These are phyloP conservation scores for Chamaetylas fuelleborni DNA, from an alignment of 2,113 vertebrate genomes.

Conservation along the genomic window DNA sequence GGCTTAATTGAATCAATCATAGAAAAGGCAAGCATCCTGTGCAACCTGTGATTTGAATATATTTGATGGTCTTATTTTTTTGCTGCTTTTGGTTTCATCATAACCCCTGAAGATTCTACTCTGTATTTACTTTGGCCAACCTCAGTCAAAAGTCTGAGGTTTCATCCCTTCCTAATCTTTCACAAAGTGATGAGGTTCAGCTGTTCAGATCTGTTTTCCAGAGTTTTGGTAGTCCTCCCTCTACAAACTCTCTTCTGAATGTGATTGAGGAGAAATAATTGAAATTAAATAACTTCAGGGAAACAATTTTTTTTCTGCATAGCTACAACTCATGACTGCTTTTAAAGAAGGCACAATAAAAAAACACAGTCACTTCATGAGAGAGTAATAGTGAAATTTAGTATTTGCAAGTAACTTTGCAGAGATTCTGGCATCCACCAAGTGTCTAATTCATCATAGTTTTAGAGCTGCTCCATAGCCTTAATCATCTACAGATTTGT, in stretches of 20 bases:
- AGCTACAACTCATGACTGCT: neutral
- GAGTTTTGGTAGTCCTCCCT: neutral
- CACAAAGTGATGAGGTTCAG: constrained; percentile 10
- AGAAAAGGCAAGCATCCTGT: neutral
- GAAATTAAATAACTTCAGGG: neutral
- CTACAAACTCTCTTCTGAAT: neutral
- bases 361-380: neutral
- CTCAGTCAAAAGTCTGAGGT: neutral
- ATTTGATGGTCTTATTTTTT: neutral
- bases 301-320: neutral
- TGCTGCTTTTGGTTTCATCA: neutral
- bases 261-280: neutral
- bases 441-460: neutral
- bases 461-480: neutral
- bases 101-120: neutral
- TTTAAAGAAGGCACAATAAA: neutral
- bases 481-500: neutral
- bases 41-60: neutral
- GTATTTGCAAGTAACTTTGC: neutral
- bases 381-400: neutral
- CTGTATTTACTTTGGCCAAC: constrained; percentile 21
- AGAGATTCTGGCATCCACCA: neutral
- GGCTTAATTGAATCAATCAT: neutral
- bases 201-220: constrained; percentile 25
- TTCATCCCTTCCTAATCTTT: constrained; percentile 13